Evolutionary conservation across 2,888 invertebrate genomes (phyloP), one percentile per base, ranked within the genome.

Genomic region (Pseudococcus jackbeardsleyi): DNA sequence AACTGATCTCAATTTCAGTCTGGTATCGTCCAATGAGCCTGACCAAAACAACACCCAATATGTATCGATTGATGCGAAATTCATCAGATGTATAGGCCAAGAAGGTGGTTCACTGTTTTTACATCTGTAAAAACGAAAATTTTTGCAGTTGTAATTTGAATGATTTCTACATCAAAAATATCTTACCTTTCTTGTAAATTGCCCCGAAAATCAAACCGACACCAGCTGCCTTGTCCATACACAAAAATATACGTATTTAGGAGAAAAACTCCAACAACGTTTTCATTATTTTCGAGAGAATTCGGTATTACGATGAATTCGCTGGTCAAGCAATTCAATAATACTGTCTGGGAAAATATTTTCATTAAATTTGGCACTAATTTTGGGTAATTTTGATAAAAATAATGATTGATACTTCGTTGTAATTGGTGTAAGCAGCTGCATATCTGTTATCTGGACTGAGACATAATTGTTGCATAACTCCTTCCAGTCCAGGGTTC

Each of bases 371-470:
- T 33, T 33, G 26, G 26, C 3, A 1, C 26, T 33, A 33, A 3
- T 33, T 33, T 33, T 33, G 3, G 26, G 26, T 33, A 33, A 33
- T 33, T 33, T 33, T 33, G 26, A 33, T 2, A 33, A 33, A 33
- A 33, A 33, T 33, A 33, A 33, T 33, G n/a, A 89, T 77, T 33
- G 68, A 54, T 90, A 94, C 94, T 92, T 98, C 98, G 92, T 98
- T 97, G 91, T 98, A 98, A 91, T 98, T 99, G 9, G 99, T 99
- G 91, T 95, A 97, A 0, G 98, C 97, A 7, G 98, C 96, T 0
- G 98, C 98, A 94, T 96, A 98, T 91, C 98, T 96, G 91, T 99
- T 99, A 91, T 99, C 98, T 0, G 97, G 96, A 89, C 98, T 98
- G 7, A 99, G 92, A 22, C 96, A 96, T 90, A 99, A 92, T 90